These are phyloP conservation scores for Drosophila ohnishii DNA, from an alignment of 1,140 invertebrate species.

Conservation along the genomic window DNA sequence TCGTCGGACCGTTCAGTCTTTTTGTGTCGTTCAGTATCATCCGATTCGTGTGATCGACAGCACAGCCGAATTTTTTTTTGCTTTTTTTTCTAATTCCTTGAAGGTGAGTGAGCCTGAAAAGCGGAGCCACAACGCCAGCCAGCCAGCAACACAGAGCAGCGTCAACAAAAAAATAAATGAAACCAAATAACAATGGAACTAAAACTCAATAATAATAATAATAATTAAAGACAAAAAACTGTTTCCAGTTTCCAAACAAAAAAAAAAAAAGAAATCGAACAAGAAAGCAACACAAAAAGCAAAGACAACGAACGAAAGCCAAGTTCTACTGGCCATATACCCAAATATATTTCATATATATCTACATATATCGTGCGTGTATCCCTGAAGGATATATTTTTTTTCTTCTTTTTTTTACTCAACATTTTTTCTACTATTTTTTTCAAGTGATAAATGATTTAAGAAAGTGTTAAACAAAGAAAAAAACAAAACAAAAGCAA, in stretches of 20 bases:
- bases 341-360: background rate
- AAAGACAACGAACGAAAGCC: slow-evolving; percentile 11
- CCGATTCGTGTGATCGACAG: slow-evolving; percentile 81
- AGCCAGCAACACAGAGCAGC: slow-evolving; percentile 18
- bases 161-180: slow-evolving; percentile 15
- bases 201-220: background rate
- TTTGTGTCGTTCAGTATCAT: slow-evolving; percentile 80
- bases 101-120: slow-evolving; percentile 78
- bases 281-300: slow-evolving; percentile 14
- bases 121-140: slow-evolving; percentile 19
- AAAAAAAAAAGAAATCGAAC: slow-evolving; percentile 8
- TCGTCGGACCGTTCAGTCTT: slow-evolving; percentile 83
- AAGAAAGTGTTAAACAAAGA: slow-evolving; percentile 18
- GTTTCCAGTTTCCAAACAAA: too few species aligned
- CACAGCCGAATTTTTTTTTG: slow-evolving; percentile 79
- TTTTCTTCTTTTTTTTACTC: slow-evolving; percentile 20
- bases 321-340: slow-evolving; percentile 2
- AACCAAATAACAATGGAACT: slow-evolving; percentile 7
- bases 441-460: slow-evolving; percentile 55
- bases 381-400: slow-evolving; percentile 30
- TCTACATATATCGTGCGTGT: slow-evolving; percentile 11
- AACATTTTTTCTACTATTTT: slow-evolving; percentile 57
- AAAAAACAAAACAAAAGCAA: slow-evolving; percentile 26
- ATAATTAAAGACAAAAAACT: slow-evolving; percentile 17
- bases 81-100: slow-evolving; percentile 83